Conservation (phyloP, 2,113 vertebrate species). For the Phylloscopus trochiloides region DNA sequence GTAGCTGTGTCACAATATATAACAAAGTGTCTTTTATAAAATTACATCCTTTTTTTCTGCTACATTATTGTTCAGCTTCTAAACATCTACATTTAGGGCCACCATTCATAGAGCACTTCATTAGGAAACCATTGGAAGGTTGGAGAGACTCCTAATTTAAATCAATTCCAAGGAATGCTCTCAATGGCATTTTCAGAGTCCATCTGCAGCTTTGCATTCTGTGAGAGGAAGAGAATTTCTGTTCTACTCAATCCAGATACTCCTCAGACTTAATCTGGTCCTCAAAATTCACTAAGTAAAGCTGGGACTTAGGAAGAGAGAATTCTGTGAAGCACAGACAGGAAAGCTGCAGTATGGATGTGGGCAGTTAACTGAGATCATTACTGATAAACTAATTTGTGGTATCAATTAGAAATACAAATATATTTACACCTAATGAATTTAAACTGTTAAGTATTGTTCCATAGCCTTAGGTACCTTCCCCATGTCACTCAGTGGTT, state of each 20-base stretch:
- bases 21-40: neutral
- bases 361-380: neutral
- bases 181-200: conserved; percentile 47
- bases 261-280: conserved; percentile 1
- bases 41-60: neutral
- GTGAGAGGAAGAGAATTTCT: neutral
- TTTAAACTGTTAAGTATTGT: neutral
- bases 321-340: neutral
- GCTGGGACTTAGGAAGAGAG: conserved; percentile 20
- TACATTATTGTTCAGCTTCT: neutral
- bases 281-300: neutral
- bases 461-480: neutral
- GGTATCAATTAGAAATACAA: neutral
- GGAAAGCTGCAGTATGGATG: neutral
- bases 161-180: conserved; percentile 55
- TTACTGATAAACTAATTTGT: neutral
- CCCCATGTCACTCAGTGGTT: neutral
- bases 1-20: neutral
- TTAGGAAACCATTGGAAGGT: conserved; percentile 53
- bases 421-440: neutral
- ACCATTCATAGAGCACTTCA: conserved; percentile 13
- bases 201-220: neutral
- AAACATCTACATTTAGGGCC: neutral
- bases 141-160: conserved; percentile 62
- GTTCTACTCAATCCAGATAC: neutral